phyloP scores from a whole-genome alignment of 2,113 vertebrate species.

The Bujurquina vittata region DNA sequence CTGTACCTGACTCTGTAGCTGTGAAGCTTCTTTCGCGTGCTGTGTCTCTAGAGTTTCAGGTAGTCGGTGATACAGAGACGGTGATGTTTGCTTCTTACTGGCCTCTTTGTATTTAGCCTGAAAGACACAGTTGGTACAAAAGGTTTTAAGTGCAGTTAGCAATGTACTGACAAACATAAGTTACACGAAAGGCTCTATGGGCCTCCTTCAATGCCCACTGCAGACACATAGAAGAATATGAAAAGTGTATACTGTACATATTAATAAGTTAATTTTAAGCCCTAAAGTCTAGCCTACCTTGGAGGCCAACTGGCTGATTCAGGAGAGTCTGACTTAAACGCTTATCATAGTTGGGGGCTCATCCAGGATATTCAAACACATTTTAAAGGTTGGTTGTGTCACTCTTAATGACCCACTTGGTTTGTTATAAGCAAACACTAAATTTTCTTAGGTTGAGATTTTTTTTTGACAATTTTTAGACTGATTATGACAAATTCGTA shows the following conservation, averaged over 20 bases:
- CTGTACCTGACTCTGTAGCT: conserved; percentile 81
- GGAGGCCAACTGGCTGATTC: accelerated
- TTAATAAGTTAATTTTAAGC: background rate
- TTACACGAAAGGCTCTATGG: too few relatives aligned
- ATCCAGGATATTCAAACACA: background rate
- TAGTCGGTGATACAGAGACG: conserved; percentile 53
- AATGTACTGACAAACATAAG: background rate
- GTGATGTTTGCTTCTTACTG: conserved; percentile 1
- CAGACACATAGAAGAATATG: background rate
- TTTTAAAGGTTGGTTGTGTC: accelerated
- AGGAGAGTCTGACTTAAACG: background rate
- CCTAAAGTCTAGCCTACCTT: background rate
- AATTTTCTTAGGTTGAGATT: background rate
- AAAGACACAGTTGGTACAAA: background rate
- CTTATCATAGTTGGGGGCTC: background rate
- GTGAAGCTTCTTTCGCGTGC: conserved; percentile 61
- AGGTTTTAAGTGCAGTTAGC: background rate
- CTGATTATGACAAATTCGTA: background rate
- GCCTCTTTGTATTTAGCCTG: conserved; percentile 68
- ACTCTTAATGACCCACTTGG: background rate
- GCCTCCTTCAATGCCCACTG: accelerated
- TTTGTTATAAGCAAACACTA: background rate
- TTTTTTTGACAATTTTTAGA: background rate
- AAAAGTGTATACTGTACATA: background rate
- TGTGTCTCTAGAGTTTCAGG: conserved; percentile 70